Evolutionary conservation across 2,113 vertebrate genomes (phyloP), one percentile per base, ranked within the genome.

Genomic region (Brevimyrus niger): DNA sequence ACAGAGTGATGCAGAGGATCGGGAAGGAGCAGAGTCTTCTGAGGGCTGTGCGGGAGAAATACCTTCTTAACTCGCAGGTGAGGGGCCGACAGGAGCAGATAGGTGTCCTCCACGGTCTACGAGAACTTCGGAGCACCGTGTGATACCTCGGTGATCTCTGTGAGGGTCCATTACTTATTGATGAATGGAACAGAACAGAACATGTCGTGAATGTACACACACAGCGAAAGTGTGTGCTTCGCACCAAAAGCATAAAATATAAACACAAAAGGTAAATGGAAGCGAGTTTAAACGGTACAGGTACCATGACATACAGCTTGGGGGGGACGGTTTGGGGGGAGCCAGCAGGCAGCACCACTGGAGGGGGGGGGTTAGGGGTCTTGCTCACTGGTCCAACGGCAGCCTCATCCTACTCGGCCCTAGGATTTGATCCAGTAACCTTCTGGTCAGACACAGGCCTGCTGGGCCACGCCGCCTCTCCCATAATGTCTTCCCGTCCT

Each of bases 31-130:
- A 94, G 90, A 87, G n/a, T 9, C 88, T 95, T 7, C 95, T 96
- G 89, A 48, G 53, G 35, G 65, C 83, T 9, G 35, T 96, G 42
- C 91, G 91, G 3, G 92, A 93, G 19, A 96, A 93, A 87, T 95
- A 96, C 85, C 89, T 93, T 84, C 90, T 90, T 58, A 96, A 93
- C 91, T 46, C 92, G 73, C 94, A 96, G 93, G 96, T 97, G 88
- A 89, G 93, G 9, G 8, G 1, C 21, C 3, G 5, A 46, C 4
- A 47, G 21, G 1, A 53, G 10, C 21, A 38, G 4, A 19, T 23
- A 0, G 10, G 80, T 44, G 38, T 46, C 6, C 44, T 0, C 35
- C 11, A 13, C 13, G 0, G 4, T 23, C 11, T 31, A 0, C 35
- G 5, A 80, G 73, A 7, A 5, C 73, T 13, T 38, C 35, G 19